Evolutionary conservation across 1,140 invertebrate genomes (phyloP).

Genomic region (Lepidotrigona ventralis): DNA sequence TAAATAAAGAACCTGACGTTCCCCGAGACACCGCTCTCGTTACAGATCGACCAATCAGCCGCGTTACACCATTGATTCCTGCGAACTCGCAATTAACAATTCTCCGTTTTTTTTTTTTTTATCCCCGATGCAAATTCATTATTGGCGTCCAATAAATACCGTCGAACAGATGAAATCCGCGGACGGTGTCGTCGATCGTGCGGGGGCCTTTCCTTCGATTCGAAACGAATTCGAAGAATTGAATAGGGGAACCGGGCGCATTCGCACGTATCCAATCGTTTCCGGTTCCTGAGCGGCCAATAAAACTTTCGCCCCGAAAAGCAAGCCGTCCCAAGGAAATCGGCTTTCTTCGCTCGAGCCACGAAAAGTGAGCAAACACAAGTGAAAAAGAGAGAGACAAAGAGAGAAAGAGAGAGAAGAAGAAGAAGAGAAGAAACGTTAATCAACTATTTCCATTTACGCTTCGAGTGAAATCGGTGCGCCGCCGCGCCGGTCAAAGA

Average conservation of each 20-base stretch:
- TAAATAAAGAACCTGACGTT: background rate
- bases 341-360: background rate
- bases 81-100: background rate
- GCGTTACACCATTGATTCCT: background rate
- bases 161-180: conserved; percentile 5
- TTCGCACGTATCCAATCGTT: conserved; percentile 42
- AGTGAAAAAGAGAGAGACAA: no score
- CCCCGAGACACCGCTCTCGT: background rate
- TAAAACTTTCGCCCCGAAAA: conserved; percentile 37
- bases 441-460: conserved; percentile 50
- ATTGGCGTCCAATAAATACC: no score
- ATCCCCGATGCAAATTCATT: no score
- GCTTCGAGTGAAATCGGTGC: conserved; percentile 19
- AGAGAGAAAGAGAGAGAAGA: no score
- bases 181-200: background rate
- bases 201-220: background rate
- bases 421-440: conserved; percentile 17
- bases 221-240: background rate
- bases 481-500: conserved; percentile 16
- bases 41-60: background rate
- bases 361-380: conserved; percentile 35
- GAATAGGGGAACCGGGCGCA: background rate
- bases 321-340: conserved; percentile 35
- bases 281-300: conserved; percentile 26
- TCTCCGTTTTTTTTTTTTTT: background rate